A percentile compares a stretch with the other conserved stretches of the same genome.
Conservation (phyloP, 2,797 vertebrate species). For the Enteromius treurensis region DNA sequence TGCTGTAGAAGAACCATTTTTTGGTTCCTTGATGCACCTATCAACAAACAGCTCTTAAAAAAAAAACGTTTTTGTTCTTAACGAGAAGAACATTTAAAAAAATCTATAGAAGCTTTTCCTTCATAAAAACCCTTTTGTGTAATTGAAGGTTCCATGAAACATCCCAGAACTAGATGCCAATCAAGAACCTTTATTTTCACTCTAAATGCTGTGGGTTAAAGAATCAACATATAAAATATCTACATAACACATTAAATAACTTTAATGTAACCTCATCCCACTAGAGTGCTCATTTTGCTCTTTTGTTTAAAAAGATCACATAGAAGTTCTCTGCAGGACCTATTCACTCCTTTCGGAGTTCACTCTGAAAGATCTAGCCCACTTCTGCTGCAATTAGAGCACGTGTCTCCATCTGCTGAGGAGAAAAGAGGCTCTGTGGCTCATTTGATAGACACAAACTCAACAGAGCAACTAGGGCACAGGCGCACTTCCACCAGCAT, state of each 20-base stretch:
- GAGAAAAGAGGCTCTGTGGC: slow-evolving; percentile 55
- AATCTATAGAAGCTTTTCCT: not conserved
- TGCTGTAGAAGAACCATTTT: not conserved
- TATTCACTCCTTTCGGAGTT: not conserved
- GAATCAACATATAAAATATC: not conserved
- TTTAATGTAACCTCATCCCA: not conserved
- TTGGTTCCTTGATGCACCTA: not conserved
- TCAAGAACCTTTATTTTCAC: not conserved
- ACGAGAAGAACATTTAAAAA: not conserved
- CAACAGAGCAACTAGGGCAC: slow-evolving; percentile 72
- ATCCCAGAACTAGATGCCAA: not conserved
- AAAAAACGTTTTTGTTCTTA: not conserved
- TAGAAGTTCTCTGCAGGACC: not conserved
- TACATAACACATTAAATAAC: not conserved
- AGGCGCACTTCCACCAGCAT: slow-evolving; percentile 61
- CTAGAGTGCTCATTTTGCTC: not conserved
- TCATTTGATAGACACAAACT: slow-evolving; percentile 66
- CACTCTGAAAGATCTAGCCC: slow-evolving; percentile 38
- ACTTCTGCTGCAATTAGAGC: slow-evolving; percentile 65
- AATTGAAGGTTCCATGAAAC: not conserved
- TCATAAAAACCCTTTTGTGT: not conserved
- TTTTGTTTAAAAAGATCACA: slow-evolving; percentile 4
- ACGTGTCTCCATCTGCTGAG: slow-evolving; percentile 56
- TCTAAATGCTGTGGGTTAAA: not conserved
- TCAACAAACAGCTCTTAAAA: not conserved